Conservation (phyloP, 1,140 invertebrate genomes). For the Mesaphorura yosii region DNA sequence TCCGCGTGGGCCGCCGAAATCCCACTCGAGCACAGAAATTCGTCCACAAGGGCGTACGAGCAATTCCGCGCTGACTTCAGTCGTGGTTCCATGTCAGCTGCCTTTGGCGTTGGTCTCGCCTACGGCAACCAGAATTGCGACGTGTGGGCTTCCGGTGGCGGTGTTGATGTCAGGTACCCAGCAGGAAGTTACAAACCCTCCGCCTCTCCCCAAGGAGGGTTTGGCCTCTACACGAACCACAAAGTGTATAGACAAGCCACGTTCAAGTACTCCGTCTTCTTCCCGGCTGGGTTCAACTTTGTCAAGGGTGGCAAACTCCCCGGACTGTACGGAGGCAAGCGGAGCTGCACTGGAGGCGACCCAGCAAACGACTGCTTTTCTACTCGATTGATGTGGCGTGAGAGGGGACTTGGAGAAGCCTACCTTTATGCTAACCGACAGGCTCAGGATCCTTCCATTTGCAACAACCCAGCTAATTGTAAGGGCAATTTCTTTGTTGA, state of each 20-base stretch:
- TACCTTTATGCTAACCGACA: slow-evolving; percentile 14
- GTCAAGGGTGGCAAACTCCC: slow-evolving; percentile 21
- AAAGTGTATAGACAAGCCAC: background rate
- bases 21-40: too few relatives aligned
- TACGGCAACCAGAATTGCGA: slow-evolving; percentile 21
- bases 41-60: too few relatives aligned
- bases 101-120: background rate
- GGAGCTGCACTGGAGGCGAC: slow-evolving; percentile 7
- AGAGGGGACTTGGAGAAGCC: slow-evolving; percentile 7
- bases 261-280: slow-evolving; percentile 16
- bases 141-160: slow-evolving; percentile 17
- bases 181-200: slow-evolving; percentile 16
- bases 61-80: slow-evolving; percentile 12
- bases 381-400: slow-evolving; percentile 19
- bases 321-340: slow-evolving; percentile 16
- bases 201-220: slow-evolving; percentile 9
- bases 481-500: too few relatives aligned
- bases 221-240: slow-evolving; percentile 13
- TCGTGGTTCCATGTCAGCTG: background rate
- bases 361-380: slow-evolving; percentile 19
- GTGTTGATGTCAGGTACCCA: slow-evolving; percentile 18
- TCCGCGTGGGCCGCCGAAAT: too few relatives aligned
- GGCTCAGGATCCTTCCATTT: slow-evolving; percentile 12
- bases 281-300: slow-evolving; percentile 20
- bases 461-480: slow-evolving; percentile 9